Percentiles rank a stretch among this genome's conserved stretches.
Evolutionary conservation across 2,113 vertebrate genomes (phyloP).

Genomic region (Lampris incognitus): DNA sequence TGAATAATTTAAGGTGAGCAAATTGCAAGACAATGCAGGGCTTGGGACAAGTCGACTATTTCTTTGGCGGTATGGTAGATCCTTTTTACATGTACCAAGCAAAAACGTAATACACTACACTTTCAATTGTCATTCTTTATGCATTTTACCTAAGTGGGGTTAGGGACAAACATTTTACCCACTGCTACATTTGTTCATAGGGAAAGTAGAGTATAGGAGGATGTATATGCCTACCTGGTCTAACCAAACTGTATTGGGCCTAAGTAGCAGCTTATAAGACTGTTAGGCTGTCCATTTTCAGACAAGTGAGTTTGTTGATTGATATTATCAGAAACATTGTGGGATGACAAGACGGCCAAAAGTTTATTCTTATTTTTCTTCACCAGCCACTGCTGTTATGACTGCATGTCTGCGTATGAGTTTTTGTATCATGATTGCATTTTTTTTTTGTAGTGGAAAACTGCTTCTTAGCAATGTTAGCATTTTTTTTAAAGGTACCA

Average conservation of each 20-base stretch:
- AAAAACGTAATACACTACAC: conserved; percentile 36
- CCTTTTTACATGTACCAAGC: conserved; percentile 57
- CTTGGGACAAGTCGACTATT: conserved; percentile 72
- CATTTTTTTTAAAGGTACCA: conserved; percentile 35
- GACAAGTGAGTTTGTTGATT: not conserved
- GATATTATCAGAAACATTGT: too few relatives aligned
- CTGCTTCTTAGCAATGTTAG: conserved; percentile 39
- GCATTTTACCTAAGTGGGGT: conserved; percentile 36
- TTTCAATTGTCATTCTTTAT: conserved; percentile 58
- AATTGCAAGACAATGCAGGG: conserved; percentile 87
- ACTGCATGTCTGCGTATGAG: not conserved
- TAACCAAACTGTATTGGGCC: conserved; percentile 7
- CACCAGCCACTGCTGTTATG: not conserved
- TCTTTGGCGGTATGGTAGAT: conserved; percentile 63
- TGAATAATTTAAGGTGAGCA: conserved; percentile 94
- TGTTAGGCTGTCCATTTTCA: not conserved
- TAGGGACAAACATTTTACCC: conserved; percentile 80
- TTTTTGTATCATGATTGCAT: not conserved
- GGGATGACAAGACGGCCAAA: not conserved
- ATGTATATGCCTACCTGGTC: conserved; percentile 11
- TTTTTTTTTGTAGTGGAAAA: conserved; percentile 39
- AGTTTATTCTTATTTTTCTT: not conserved
- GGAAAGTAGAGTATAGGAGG: conserved; percentile 20
- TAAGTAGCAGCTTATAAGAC: conserved; percentile 2
- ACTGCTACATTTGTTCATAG: conserved; percentile 58